Percentiles rank a stretch among this genome's conserved stretches.
Evolutionary conservation across 2,113 vertebrate species (phyloP).

Genomic region (Conger conger): DNA sequence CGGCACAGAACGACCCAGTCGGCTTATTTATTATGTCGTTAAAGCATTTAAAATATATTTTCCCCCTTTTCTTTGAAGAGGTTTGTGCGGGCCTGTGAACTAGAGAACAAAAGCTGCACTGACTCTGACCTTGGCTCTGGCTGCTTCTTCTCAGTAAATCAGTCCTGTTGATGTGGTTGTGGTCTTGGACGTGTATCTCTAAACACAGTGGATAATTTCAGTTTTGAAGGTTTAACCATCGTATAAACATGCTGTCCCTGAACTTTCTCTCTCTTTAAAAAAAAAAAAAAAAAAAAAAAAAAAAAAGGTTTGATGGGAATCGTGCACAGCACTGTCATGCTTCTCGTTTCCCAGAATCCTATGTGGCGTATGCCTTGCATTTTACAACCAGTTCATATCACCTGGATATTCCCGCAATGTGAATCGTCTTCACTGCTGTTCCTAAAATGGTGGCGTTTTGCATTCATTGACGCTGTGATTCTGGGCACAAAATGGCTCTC

Average conservation of each 20-base stretch:
- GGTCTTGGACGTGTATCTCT: background rate
- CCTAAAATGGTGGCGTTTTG: background rate
- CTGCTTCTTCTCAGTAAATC: background rate
- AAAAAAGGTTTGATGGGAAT: constrained; percentile 59
- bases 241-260: background rate
- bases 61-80: background rate
- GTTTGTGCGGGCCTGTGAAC: no score
- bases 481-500: background rate
- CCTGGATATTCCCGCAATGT: background rate
- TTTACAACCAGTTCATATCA: background rate
- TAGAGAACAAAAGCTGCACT: background rate
- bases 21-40: constrained; percentile 1
- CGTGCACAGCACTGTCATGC: constrained; percentile 53
- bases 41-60: constrained; percentile 15
- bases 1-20: background rate
- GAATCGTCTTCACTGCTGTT: background rate
- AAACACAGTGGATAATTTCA: background rate
- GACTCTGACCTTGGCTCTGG: background rate
- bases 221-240: background rate
- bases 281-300: constrained; percentile 21
- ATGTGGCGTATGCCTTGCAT: background rate
- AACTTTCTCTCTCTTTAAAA: no score
- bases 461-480: background rate
- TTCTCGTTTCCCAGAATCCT: constrained; percentile 17
- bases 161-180: background rate